These are phyloP conservation scores for Smittia aterrima DNA, from an alignment of 2,888 invertebrate species.

Conservation along the genomic window DNA sequence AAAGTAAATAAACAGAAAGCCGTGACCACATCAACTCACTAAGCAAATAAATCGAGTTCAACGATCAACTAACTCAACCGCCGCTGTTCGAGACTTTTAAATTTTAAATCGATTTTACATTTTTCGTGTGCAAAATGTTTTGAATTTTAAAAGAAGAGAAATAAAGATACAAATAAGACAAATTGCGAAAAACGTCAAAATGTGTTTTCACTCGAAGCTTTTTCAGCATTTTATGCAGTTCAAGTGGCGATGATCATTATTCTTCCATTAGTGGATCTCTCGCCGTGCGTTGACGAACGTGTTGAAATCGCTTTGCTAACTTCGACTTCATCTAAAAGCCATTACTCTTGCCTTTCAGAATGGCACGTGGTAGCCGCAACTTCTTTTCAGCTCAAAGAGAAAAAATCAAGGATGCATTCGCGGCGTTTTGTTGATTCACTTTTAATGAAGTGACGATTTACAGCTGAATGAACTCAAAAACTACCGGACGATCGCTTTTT, in stretches of 20 bases:
- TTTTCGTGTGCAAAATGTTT: not conserved
- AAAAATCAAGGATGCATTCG: not conserved
- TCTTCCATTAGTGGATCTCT: slow-evolving; percentile 27
- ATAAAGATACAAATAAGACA: not conserved
- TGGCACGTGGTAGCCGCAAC: slow-evolving; percentile 28
- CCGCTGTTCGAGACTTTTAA: not conserved
- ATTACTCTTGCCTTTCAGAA: slow-evolving; percentile 25
- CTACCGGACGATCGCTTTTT: too few species aligned
- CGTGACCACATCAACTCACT: not conserved
- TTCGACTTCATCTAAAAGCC: slow-evolving; percentile 32
- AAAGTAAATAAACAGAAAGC: not conserved
- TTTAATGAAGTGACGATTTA: too few species aligned
- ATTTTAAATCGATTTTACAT: not conserved
- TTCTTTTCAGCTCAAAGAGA: not conserved
- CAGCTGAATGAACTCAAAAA: too few species aligned
- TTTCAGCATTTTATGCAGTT: not conserved
- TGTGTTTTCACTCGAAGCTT: not conserved
- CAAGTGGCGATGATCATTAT: slow-evolving; percentile 24
- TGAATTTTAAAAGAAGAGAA: slow-evolving; percentile 12
- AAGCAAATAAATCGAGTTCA: not conserved
- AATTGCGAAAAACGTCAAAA: slow-evolving; percentile 2
- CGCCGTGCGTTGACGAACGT: not conserved
- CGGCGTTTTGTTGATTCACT: not conserved
- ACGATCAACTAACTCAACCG: not conserved
- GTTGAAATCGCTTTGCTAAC: not conserved